Evolutionary conservation across 2,797 vertebrate species (phyloP), one percentile per base, ranked within the genome.

Genomic region (Sebastiscus albofasciatus): DNA sequence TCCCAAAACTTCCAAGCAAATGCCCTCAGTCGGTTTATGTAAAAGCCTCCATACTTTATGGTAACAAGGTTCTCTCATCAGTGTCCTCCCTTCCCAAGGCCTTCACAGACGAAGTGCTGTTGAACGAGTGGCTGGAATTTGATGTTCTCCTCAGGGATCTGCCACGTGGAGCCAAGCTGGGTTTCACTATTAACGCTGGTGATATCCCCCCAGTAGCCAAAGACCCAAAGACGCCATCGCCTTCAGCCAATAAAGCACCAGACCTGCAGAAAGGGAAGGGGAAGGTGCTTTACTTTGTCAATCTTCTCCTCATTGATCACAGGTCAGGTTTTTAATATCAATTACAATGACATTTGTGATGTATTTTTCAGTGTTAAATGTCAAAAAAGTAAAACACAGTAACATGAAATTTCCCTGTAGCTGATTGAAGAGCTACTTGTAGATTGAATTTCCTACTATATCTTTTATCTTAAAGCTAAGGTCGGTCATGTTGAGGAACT

Each of bases 241-340:
- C 58, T 26, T 71, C 78, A 52, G 13, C 2, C 75, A 82, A 22
- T 56, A 94, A 90, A 80, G 67, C 75, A 13, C 20, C 71, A 61
- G 93, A 95, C 5, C 26, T 33, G 16, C 89, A 86, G n/a, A 95
- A 91, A 81, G 89, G 90, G n/a, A 95, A 93, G 68, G 82, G 67
- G 8, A 95, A 90, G 61, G 89, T 94, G 22, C 91, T 96, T 39
- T 96, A 95, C 90, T 96, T 96, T 81, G 96, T 95, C 67, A 96
- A 96, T 82, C 93, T 96, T 65, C 95, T 96, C 46, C 90, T 97
- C 52, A 96, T 97, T 65, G 96, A 97, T 90, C 96, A 97, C 92
- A 95, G 95, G 94, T 93, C 13, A 56, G 89, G 18, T 70, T 49
- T 33, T 64, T 22, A 24, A n/a, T 10, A 60, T 31, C 16, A 67